Evolutionary conservation across 2,113 vertebrate species (phyloP).

Genomic region (Pedionomus torquatus): DNA sequence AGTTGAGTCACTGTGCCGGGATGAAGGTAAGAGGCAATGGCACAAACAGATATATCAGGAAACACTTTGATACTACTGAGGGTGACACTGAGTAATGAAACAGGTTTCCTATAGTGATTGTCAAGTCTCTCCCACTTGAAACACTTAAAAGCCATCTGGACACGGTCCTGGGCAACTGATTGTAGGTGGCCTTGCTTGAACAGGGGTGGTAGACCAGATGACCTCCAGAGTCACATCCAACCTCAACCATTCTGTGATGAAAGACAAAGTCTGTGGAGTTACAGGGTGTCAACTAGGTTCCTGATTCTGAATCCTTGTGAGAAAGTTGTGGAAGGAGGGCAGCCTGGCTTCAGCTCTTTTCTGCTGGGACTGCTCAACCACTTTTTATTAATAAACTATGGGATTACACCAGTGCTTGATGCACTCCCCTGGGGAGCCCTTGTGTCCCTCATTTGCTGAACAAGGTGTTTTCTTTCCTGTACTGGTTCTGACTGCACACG

Average conservation of each 20-base stretch:
- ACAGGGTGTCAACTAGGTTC: accelerated
- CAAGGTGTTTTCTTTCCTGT: neutral
- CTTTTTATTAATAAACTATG: neutral
- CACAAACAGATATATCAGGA: neutral
- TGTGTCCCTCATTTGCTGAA: neutral
- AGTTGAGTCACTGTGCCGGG: neutral
- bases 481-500: neutral
- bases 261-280: neutral
- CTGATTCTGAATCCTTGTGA: neutral
- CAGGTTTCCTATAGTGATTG: neutral
- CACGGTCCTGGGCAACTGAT: neutral
- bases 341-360: neutral
- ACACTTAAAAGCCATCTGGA: neutral
- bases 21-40: neutral
- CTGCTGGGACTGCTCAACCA: neutral
- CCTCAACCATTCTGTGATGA: neutral
- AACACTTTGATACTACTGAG: neutral
- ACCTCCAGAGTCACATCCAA: neutral
- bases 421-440: neutral
- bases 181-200: neutral
- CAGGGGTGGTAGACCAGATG: neutral
- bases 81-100: neutral
- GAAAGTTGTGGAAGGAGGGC: neutral
- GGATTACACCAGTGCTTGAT: neutral
- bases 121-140: neutral